Percentiles rank a stretch among this genome's conserved stretches.
Evolutionary conservation across 2,888 invertebrate genomes (phyloP).

Genomic region (Atherix ibis): DNA sequence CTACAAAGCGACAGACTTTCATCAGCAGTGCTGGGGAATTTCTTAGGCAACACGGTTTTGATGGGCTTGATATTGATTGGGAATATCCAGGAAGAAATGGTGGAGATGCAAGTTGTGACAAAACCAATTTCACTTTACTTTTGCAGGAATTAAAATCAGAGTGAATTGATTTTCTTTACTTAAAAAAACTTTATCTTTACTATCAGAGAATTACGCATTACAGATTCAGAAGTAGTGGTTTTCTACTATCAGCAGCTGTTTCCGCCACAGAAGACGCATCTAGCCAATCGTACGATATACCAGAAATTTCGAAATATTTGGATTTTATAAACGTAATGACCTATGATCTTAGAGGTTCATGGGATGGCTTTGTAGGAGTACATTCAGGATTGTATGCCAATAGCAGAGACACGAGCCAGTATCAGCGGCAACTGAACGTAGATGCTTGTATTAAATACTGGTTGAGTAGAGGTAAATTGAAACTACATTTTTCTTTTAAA

Average conservation of each 20-base stretch:
- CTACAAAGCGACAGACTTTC: conserved; percentile 20
- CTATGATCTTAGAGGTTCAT: conserved; percentile 56
- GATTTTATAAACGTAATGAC: conserved; percentile 57
- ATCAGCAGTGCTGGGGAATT: conserved; percentile 20
- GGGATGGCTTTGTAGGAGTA: conserved; percentile 47
- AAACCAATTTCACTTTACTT: conserved; percentile 20
- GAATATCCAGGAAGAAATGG: conserved; percentile 40
- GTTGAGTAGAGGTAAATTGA: conserved; percentile 34
- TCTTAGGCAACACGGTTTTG: conserved; percentile 29
- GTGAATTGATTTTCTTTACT: conserved; percentile 11
- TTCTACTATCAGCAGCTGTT: conserved; percentile 41
- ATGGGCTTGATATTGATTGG: conserved; percentile 46
- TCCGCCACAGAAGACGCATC: conserved; percentile 38
- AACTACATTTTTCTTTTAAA: no score
- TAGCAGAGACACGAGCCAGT: conserved; percentile 25
- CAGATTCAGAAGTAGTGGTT: conserved; percentile 36
- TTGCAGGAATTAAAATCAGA: conserved; percentile 21
- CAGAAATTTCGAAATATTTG: conserved; percentile 37
- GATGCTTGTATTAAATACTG: conserved; percentile 38
- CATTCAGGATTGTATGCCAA: conserved; percentile 47
- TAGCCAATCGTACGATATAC: conserved; percentile 41
- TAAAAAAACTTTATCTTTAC: background rate
- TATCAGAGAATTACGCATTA: background rate
- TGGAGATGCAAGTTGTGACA: conserved; percentile 22
- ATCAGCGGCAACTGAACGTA: conserved; percentile 30